Percentiles rank a stretch among this genome's conserved stretches.
Evolutionary conservation across 1,140 invertebrate genomes (phyloP).

Genomic region (Papilio aristodemus): DNA sequence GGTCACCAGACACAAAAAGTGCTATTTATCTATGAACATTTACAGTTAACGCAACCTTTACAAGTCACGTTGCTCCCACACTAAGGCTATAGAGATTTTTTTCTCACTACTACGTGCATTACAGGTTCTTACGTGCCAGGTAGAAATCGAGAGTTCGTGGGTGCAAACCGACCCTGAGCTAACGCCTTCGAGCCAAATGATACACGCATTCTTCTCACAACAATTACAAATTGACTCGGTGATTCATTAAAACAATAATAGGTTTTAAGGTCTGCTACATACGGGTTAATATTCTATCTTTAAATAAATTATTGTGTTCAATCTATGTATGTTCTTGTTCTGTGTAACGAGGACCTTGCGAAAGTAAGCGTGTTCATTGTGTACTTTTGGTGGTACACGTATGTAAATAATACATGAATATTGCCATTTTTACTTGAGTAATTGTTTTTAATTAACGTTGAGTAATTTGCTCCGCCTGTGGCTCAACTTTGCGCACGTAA

Average conservation of each 20-base stretch:
- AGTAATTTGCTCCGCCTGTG: constrained; percentile 1
- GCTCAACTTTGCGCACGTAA: constrained; percentile 12
- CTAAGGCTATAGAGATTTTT: not conserved
- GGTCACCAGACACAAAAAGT: constrained; percentile 13
- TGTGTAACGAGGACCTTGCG: constrained; percentile 21
- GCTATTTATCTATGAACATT: constrained; percentile 14
- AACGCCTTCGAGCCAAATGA: constrained; percentile 31
- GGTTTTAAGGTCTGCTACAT: constrained; percentile 13
- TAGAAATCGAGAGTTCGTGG: constrained; percentile 34
- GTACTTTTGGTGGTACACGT: constrained; percentile 15
- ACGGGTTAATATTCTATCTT: constrained; percentile 15
- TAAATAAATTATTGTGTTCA: not conserved
- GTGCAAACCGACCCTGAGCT: constrained; percentile 28
- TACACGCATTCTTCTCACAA: constrained; percentile 22
- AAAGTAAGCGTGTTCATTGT: constrained; percentile 24
- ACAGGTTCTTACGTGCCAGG: constrained; percentile 20
- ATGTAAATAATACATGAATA: constrained; percentile 25
- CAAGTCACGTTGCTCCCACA: constrained; percentile 4
- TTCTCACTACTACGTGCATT: constrained; percentile 6
- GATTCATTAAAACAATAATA: constrained; percentile 26
- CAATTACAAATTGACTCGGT: constrained; percentile 3
- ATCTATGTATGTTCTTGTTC: constrained; percentile 14
- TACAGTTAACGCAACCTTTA: constrained; percentile 7
- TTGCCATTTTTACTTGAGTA: constrained; percentile 25
- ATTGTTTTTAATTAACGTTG: constrained; percentile 29